Base-by-base conservation (phyloP, 2,797 vertebrate species). In the Potorous gilbertii region DNA sequence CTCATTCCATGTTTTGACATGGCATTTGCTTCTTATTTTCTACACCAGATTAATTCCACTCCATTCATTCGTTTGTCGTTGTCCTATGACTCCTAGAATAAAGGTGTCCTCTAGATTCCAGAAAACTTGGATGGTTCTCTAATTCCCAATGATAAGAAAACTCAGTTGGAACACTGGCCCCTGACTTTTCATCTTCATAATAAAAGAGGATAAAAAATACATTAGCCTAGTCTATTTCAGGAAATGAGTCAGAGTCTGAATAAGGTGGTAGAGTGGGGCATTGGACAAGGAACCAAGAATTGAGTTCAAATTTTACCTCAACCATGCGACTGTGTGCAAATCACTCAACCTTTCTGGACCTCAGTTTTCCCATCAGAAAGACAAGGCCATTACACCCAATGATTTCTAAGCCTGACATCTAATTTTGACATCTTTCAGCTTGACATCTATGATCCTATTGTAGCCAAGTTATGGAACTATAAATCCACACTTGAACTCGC, bases 1-100 rank as follows among this genome's bases (percentile, higher is more conserved):
- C 66, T 94, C 46, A 91, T 96, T 95, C 56, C 56, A 93, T 81
- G 52, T 55, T 89, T 96, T 24, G 90, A 91, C 93, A 81, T 10
- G 40, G 6, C 5, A 46, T 46, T 81, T 87, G 74, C 40, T 87
- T 87, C 74, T 40, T 87, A 6, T 11, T 87, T 87, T 50, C 74
- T 34, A 46, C 9, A 87, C 9, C 74, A 81, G 40, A 87, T 87
- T 87, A 87, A 87, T 50, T 87, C 40, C 21, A 46, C 8, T 3
- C 8, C 40, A 87, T 87, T 46, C 21, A 27, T 24, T 24, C 11
- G 1, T 46, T 81, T 81, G 18, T 46, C 40, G 0, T 81, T 46
- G 9, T 21, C 40, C 40, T 27, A 46, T 46, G 74, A 27, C 40
- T 81, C 40, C 27, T 50, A 16, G 0, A 87, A 87, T 87, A 87